Evolutionary conservation across 2,113 vertebrate species (phyloP).

Genomic region (Ascaphus truei): DNA sequence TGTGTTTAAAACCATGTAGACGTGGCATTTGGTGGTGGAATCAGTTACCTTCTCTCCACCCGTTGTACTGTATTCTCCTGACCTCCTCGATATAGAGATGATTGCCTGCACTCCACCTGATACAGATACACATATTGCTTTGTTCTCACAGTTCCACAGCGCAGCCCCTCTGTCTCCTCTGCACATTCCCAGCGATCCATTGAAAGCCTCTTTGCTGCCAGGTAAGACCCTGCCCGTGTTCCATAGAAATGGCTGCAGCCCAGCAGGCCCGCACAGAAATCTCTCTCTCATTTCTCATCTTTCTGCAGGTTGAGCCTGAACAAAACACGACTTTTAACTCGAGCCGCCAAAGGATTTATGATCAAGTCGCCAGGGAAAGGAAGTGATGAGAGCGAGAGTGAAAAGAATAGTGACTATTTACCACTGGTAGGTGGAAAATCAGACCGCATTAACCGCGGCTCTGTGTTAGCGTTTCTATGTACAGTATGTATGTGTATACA

Average conservation of each 20-base stretch:
- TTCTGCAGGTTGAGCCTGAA: constrained; percentile 73
- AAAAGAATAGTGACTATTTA: constrained; percentile 79
- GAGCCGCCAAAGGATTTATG: constrained; percentile 85
- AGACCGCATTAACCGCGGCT: background rate
- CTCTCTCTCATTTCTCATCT: background rate
- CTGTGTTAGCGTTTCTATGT: too few relatives aligned
- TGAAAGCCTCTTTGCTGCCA: constrained; percentile 80
- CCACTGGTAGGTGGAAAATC: constrained; percentile 72
- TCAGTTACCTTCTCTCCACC: too few relatives aligned
- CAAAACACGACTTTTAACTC: constrained; percentile 77
- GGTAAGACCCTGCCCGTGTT: constrained; percentile 52
- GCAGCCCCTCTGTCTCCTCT: constrained; percentile 69
- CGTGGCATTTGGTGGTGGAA: too few relatives aligned
- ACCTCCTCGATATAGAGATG: too few relatives aligned
- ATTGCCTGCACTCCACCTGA: too few relatives aligned
- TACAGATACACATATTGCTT: background rate
- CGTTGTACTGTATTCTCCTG: too few relatives aligned
- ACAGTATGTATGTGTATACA: too few relatives aligned
- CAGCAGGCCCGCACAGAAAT: background rate
- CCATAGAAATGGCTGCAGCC: too few relatives aligned
- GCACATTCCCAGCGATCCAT: constrained; percentile 74
- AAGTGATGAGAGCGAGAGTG: constrained; percentile 61
- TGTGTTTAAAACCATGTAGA: too few relatives aligned
- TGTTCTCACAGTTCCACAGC: constrained; percentile 62
- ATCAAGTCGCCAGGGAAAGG: constrained; percentile 65